Evolutionary conservation across 2,113 vertebrate genomes (phyloP), one percentile per base, ranked within the genome.

Genomic region (Chaenogobius annularis): DNA sequence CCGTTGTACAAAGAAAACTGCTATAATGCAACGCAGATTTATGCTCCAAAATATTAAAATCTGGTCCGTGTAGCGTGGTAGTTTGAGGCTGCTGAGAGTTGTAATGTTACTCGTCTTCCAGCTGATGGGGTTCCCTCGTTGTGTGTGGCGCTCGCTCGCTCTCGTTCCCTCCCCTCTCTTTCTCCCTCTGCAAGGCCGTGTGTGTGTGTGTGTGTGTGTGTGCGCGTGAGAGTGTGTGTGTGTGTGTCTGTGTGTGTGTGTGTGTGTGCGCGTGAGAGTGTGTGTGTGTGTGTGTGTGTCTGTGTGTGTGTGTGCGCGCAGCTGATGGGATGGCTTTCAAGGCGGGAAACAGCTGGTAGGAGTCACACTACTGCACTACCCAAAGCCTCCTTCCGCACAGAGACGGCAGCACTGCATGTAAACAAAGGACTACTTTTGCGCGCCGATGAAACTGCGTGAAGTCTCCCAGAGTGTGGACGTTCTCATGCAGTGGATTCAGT

Each of bases 311-410:
- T 5, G 37, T 40, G 37, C 93, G 91, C 92, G 94, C 94, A 96
- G 95, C 95, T 95, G 96, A 95, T 96, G 93, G 92, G 93, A 93
- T 96, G 93, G 94, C 94, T 95, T 95, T 94, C 95, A 95, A 96
- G 96, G 96, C 96, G 96, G 96, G 96, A 97, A 97, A 98, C 96
- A 98, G 96, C 96, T 98, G 96, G 96, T 95, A 91, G 93, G 94
- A 95, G 93, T 93, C 91, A 94, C 91, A 94, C 85, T 78, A 94
- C 85, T 78, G 93, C 95, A 90, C 93, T 88, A 89, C 88, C 89
- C 83, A 93, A 91, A 93, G 86, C 94, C 94, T 95, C 93, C 94
- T 94, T 95, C 94, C 93, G 94, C 94, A 90, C 90, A 94, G 90
- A 92, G 87, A 82, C 46, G 91, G 93, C 83, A 91, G 93, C 82